Percentiles rank a stretch among this genome's conserved stretches.
Evolutionary conservation across 2,797 vertebrate genomes (phyloP).

Genomic region (Lagodon rhomboides): DNA sequence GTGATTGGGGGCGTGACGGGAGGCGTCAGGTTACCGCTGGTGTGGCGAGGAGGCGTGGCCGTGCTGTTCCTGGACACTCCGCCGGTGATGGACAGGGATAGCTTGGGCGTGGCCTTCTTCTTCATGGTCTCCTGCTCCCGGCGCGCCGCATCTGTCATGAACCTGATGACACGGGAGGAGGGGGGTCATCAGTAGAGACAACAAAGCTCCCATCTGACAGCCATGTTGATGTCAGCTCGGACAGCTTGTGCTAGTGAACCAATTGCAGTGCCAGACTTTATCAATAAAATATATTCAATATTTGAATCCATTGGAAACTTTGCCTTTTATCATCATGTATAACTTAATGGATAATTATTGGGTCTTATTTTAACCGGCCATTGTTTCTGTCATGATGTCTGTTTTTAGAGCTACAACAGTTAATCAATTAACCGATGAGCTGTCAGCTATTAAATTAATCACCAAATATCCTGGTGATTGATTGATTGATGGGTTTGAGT

Average conservation of each 20-base stretch:
- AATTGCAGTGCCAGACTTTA: neutral
- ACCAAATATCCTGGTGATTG: too few relatives aligned
- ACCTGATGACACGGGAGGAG: conserved; percentile 79
- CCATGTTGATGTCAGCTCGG: neutral
- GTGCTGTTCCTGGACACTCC: conserved; percentile 95
- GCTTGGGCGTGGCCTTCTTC: conserved; percentile 97
- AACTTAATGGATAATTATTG: neutral
- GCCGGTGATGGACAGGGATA: conserved; percentile 95
- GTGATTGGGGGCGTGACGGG: conserved; percentile 99
- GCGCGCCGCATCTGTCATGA: conserved; percentile 98
- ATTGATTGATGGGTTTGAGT: too few relatives aligned
- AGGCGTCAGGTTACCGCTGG: conserved; percentile 98
- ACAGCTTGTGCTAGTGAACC: neutral
- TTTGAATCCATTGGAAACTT: neutral
- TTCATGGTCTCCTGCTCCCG: conserved; percentile 97
- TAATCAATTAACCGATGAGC: too few relatives aligned
- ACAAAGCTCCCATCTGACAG: neutral
- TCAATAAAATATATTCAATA: neutral
- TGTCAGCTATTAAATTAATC: too few relatives aligned
- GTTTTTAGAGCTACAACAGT: neutral
- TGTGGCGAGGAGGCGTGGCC: conserved; percentile 97
- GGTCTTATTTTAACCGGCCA: neutral
- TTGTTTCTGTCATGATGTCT: neutral
- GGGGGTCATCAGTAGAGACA: neutral
- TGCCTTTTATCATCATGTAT: neutral